Percentiles rank a stretch among this genome's conserved stretches.
Evolutionary conservation across 2,797 vertebrate species (phyloP).

Genomic region (Pseudomugil tenellus): DNA sequence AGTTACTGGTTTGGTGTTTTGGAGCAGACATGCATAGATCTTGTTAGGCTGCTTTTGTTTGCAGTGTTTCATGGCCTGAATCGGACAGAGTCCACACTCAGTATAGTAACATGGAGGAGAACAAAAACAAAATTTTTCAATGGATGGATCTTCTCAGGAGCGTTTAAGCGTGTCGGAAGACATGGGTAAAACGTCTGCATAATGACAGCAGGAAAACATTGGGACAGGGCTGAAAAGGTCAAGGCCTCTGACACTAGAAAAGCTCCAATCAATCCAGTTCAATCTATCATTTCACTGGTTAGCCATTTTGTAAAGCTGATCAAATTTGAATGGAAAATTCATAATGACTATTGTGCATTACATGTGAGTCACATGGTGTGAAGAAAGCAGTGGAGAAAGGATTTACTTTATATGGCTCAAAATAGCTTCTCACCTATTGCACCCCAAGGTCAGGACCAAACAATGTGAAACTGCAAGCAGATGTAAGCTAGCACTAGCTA

Average conservation of each 20-base stretch:
- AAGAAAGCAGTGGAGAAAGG: too few relatives aligned
- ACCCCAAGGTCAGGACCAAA: too few relatives aligned
- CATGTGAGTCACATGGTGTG: too few relatives aligned
- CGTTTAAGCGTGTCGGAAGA: constrained; percentile 40
- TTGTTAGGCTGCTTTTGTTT: constrained; percentile 69
- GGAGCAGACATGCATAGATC: constrained; percentile 54
- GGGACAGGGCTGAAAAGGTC: constrained; percentile 20
- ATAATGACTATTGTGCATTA: too few relatives aligned
- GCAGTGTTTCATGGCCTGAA: constrained; percentile 62
- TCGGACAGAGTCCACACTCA: constrained; percentile 61
- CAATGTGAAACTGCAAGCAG: too few relatives aligned
- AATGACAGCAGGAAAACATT: constrained; percentile 35
- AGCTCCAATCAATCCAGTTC: neutral
- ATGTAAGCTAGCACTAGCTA: too few relatives aligned
- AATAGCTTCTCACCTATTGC: too few relatives aligned
- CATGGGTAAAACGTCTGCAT: constrained; percentile 35
- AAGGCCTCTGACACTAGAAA: neutral
- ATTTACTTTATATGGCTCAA: too few relatives aligned
- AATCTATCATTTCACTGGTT: neutral
- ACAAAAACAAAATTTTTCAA: constrained; percentile 27
- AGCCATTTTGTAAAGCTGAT: neutral
- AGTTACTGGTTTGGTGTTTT: constrained; percentile 36
- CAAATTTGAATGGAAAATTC: too few relatives aligned
- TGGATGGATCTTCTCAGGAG: constrained; percentile 46
- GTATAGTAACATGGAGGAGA: constrained; percentile 48